Evolutionary conservation across 1,140 invertebrate species (phyloP), one percentile per base, ranked within the genome.

Genomic region (Cryptotermes secundus): DNA sequence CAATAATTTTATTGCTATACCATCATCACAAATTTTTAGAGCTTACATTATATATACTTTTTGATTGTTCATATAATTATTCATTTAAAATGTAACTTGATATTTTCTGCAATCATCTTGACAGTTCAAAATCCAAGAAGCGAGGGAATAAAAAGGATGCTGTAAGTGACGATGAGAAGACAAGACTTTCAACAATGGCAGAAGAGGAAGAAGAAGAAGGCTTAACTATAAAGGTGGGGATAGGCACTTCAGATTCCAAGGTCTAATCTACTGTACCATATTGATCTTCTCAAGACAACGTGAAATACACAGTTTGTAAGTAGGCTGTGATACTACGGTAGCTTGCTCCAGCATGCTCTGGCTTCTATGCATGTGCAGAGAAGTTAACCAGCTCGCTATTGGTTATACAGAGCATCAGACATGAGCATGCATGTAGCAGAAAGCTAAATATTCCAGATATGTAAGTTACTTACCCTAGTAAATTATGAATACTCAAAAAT

Each of bases 161-260:
- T 9, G 88, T 91, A 80, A 90, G 88, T 72, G 92, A 92, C 34
- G 91, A 93, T 83, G 91, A 92, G 86, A 89, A 88, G 79, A 90
- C 90, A 86, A 88, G 92, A 49, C 87, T 93, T 12, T 93, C 92
- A 26, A 92, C 91, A 36, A 93, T 93, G 92, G 88, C 89, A 34
- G 92, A 93, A 88, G 92, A 92, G 86, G 92, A 93, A 80, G 91
- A 92, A 86, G 72, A 81, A 26, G 84, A 81, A 53, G 84, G 84
- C 34, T 49, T 82, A 12, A 80, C 84, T 12, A 82, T 82, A 80
- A 84, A 84, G 84, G 84, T 84, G 84, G 84, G 84, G 72, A 82
- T 34, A 72, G 38, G 81, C 35, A 82, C 72, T 65, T 81, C 84
- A 34, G 84, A 84, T 82, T 84, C 84, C 31, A 82, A 82, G 34